Conservation (phyloP, 2,113 vertebrate species). For the Sterna hirundo region DNA sequence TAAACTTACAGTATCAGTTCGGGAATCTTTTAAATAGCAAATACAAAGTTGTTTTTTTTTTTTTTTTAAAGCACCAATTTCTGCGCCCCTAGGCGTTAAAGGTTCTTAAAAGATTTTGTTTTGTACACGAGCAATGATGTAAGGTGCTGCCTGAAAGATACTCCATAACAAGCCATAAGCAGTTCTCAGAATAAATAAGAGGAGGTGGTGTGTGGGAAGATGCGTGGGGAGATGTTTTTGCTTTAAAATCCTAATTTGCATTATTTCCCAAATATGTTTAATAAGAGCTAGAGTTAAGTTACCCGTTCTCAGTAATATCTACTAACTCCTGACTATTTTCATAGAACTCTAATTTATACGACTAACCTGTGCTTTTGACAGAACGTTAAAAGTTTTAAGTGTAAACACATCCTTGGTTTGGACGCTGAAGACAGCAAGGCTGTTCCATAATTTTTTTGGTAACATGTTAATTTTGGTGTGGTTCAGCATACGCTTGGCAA, state of each 20-base stretch:
- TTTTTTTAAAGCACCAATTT: not conserved
- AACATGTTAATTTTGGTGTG: not conserved
- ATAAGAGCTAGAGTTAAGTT: not conserved
- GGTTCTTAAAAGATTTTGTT: not conserved
- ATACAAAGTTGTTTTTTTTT: not conserved
- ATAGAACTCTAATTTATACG: not conserved
- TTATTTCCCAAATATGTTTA: not conserved
- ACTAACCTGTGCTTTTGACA: constrained; percentile 11
- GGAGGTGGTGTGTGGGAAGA: not conserved
- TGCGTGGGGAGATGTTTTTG: not conserved
- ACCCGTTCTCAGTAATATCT: not conserved
- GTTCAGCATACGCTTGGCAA: not conserved
- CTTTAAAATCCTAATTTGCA: not conserved
- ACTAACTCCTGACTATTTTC: not conserved
- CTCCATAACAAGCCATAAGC: not conserved
- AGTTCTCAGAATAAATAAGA: not conserved
- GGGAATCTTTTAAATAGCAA: not conserved
- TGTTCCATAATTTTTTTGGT: not conserved
- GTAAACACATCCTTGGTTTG: not conserved
- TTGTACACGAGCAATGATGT: not conserved
- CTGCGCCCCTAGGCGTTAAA: not conserved
- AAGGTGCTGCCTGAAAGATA: not conserved
- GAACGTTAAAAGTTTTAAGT: not conserved
- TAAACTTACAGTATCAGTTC: not conserved
- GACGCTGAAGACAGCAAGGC: not conserved